Conservation (phyloP, 2,888 invertebrate species). For the Baccha elongata region DNA sequence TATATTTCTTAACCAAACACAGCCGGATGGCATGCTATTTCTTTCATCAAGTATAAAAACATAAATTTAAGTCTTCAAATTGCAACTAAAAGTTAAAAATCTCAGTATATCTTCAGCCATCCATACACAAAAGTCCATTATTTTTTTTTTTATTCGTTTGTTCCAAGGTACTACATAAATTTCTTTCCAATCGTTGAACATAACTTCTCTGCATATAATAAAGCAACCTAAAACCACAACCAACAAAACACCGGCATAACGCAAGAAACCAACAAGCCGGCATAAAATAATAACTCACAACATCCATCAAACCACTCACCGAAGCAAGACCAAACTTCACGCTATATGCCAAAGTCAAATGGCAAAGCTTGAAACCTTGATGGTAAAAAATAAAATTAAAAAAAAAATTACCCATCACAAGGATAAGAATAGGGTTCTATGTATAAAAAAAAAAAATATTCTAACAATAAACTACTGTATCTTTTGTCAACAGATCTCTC, state of each 20-base stretch:
- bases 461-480: constrained; percentile 36
- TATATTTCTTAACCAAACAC: no score
- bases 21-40: constrained; percentile 18
- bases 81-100: constrained; percentile 8
- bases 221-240: constrained; percentile 1
- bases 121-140: constrained; percentile 61
- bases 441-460: constrained; percentile 9
- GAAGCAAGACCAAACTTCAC: constrained; percentile 67
- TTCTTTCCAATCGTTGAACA: constrained; percentile 67
- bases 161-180: constrained; percentile 54
- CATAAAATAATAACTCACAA: constrained; percentile 61
- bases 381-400: constrained; percentile 3
- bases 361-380: constrained; percentile 25
- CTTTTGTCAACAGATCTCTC: constrained; percentile 8
- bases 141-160: no score
- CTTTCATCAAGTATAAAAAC: constrained; percentile 7
- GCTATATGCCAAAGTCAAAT: constrained; percentile 59
- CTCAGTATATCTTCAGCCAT: constrained; percentile 49
- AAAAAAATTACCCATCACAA: not conserved
- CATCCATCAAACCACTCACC: constrained; percentile 62
- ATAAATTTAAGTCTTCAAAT: constrained; percentile 5
- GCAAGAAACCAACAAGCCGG: constrained; percentile 49
- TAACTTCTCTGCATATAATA: constrained; percentile 26
- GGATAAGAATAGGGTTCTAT: not conserved
- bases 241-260: constrained; percentile 18